Evolutionary conservation across 2,113 vertebrate species (phyloP).

Genomic region (Mesitornis unicolor): DNA sequence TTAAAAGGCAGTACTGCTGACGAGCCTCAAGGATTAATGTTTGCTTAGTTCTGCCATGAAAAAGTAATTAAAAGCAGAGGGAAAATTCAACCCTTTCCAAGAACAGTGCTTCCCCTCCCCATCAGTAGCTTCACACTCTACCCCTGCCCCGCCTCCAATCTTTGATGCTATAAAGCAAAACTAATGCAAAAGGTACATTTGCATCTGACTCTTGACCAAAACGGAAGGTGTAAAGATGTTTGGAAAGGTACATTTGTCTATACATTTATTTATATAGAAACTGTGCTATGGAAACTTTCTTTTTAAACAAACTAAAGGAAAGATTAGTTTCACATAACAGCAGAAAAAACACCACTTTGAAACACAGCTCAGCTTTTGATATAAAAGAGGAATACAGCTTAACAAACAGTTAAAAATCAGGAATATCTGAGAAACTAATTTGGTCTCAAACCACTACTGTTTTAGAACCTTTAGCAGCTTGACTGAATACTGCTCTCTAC

Average conservation of each 20-base stretch:
- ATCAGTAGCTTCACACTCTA: background rate
- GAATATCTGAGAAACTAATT: background rate
- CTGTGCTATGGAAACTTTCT: background rate
- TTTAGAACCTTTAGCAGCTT: background rate
- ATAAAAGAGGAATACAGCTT: background rate
- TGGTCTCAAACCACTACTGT: background rate
- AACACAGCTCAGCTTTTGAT: background rate
- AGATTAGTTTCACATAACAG: background rate
- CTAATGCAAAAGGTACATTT: background rate
- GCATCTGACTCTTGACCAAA: background rate
- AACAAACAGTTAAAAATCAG: background rate
- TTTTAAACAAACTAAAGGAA: background rate
- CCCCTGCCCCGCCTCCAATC: background rate
- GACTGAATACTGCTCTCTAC: background rate
- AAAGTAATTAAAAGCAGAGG: background rate
- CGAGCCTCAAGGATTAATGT: background rate
- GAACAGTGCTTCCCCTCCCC: background rate
- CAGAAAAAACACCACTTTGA: background rate
- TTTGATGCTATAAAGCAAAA: background rate
- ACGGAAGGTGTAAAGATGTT: background rate
- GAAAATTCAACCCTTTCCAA: background rate
- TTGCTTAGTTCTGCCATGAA: background rate
- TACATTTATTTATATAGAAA: background rate
- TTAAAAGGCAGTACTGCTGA: background rate
- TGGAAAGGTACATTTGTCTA: background rate